Conservation (phyloP, 2,113 vertebrate genomes). For the Caranx melampygus region DNA sequence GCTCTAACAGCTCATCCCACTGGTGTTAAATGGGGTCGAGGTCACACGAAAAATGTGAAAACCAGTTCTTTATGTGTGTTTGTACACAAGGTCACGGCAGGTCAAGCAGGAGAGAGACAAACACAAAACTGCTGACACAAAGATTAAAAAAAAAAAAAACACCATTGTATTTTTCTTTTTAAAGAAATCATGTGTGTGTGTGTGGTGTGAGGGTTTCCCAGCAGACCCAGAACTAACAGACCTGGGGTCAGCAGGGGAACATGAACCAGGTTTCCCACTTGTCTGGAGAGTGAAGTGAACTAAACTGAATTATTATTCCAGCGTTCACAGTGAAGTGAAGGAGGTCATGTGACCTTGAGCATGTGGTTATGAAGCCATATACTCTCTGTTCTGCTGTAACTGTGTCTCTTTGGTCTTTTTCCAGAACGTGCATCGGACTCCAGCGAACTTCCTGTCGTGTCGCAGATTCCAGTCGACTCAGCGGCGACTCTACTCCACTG, state of each 20-base stretch:
- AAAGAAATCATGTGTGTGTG: background rate
- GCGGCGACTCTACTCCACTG: constrained; percentile 65
- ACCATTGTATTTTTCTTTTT: background rate
- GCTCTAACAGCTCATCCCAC: background rate
- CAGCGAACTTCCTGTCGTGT: constrained; percentile 35
- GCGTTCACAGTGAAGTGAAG: background rate
- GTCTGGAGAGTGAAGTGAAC: background rate
- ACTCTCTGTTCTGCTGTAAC: background rate
- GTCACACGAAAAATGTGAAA: background rate
- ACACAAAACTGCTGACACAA: no score
- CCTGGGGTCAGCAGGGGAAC: no score
- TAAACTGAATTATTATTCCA: background rate
- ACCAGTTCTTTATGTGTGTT: background rate
- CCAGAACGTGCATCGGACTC: constrained; percentile 51
- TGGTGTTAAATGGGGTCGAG: background rate
- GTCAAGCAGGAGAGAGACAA: background rate
- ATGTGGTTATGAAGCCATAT: background rate
- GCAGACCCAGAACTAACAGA: background rate
- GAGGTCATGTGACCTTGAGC: background rate
- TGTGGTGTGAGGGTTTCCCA: background rate
- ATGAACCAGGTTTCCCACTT: background rate
- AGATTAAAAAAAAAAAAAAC: background rate
- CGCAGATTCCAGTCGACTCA: constrained; percentile 40
- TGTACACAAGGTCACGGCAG: background rate
- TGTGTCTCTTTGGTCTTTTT: background rate